Percentiles rank a stretch among this genome's conserved stretches.
These are phyloP conservation scores for Rhipidura dahli DNA, from an alignment of 2,113 vertebrate species.

Conservation along the genomic window DNA sequence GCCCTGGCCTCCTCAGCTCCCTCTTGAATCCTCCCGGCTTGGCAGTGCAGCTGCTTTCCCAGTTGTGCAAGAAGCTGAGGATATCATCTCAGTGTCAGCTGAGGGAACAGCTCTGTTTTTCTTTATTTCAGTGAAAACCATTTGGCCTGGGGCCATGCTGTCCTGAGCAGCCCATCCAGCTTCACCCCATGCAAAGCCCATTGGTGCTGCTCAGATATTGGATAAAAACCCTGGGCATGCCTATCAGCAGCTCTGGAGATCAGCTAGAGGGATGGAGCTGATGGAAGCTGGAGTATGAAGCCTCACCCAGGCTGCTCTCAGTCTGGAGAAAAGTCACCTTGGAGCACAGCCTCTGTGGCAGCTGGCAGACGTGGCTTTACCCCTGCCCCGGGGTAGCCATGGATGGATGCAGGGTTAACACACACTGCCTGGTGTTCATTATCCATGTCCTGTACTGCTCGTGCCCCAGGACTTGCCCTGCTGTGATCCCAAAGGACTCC, in stretches of 20 bases:
- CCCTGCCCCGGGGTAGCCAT: neutral
- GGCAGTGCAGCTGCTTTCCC: neutral
- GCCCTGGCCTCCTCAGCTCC: neutral
- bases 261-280: neutral
- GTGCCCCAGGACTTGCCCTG: neutral
- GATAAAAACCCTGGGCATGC: rapidly evolving
- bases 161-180: neutral
- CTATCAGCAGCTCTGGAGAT: rapidly evolving
- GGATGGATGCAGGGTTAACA: neutral
- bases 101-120: neutral
- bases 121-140: neutral
- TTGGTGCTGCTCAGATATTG: neutral
- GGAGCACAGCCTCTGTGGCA: neutral
- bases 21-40: neutral
- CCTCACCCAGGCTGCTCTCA: neutral
- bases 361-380: neutral
- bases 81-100: neutral
- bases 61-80: neutral
- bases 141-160: neutral
- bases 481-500: neutral
- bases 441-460: neutral
- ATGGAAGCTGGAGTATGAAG: neutral
- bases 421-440: rapidly evolving
- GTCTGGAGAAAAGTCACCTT: neutral
- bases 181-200: neutral